Percentiles rank a stretch among this genome's conserved stretches.
Evolutionary conservation across 2,113 vertebrate genomes (phyloP).

Genomic region (Clarias magur): DNA sequence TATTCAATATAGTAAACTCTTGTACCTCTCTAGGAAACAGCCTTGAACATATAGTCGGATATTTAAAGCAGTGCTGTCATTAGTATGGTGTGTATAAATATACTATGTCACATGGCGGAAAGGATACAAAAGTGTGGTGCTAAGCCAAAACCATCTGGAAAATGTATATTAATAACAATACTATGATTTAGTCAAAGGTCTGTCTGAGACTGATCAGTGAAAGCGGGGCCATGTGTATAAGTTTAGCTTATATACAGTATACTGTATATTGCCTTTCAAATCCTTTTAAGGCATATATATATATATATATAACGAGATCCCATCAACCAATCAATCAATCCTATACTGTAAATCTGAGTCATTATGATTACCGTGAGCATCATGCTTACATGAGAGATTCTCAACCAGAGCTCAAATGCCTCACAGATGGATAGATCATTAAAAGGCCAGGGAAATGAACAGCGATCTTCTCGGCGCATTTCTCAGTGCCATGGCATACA

Average conservation of each 20-base stretch:
- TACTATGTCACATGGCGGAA: neutral
- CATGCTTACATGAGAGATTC: constrained; percentile 2
- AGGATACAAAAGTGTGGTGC: neutral
- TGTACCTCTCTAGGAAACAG: neutral
- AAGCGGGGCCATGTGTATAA: neutral
- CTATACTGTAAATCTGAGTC: neutral
- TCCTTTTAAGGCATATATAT: constrained; percentile 1
- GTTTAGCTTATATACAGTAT: neutral
- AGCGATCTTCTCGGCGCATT: neutral
- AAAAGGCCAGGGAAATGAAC: constrained; percentile 5
- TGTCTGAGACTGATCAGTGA: neutral
- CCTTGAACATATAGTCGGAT: neutral
- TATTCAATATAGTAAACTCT: neutral
- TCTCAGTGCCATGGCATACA: neutral
- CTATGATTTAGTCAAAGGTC: neutral
- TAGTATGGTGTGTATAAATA: neutral
- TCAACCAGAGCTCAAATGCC: neutral
- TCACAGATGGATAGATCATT: constrained; percentile 17
- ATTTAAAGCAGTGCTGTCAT: neutral
- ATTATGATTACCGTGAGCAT: neutral
- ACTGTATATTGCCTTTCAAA: neutral
- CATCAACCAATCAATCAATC: neutral
- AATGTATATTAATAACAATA: neutral
- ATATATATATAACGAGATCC: neutral
- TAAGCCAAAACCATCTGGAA: neutral